These are phyloP conservation scores for Mirounga angustirostris DNA, from an alignment of 2,113 vertebrate genomes.

Conservation along the genomic window DNA sequence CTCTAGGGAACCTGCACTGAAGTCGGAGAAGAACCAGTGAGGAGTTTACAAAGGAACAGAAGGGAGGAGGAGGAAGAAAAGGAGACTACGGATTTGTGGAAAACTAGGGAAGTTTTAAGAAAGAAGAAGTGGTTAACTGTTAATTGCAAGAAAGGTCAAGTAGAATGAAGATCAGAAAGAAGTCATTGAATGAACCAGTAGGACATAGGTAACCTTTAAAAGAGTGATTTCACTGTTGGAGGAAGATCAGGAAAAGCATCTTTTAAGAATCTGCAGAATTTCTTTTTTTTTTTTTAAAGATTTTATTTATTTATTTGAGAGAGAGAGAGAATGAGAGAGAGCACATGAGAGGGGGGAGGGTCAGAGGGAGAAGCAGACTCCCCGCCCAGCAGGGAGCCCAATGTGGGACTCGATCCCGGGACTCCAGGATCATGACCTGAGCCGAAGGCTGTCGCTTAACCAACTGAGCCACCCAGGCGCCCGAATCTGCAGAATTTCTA, in stretches of 20 bases:
- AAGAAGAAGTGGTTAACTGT: conserved; percentile 19
- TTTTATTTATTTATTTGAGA: too few relatives aligned
- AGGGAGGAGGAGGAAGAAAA: background rate
- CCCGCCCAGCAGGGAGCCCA: too few relatives aligned
- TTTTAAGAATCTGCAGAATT: conserved; percentile 36
- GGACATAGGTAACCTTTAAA: background rate
- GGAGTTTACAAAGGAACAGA: background rate
- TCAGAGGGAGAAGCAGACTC: too few relatives aligned
- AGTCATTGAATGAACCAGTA: background rate
- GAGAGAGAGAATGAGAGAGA: too few relatives aligned
- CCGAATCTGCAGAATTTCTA: conserved; percentile 10
- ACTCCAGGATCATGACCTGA: too few relatives aligned
- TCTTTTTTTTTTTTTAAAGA: background rate
- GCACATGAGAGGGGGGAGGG: too few relatives aligned
- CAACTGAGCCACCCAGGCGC: too few relatives aligned
- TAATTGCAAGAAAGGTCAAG: conserved; percentile 18
- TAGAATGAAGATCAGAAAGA: conserved; percentile 10
- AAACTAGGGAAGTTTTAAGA: background rate
- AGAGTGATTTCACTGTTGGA: conserved; percentile 17
- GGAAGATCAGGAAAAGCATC: background rate
- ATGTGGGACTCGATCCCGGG: too few relatives aligned
- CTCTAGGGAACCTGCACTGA: background rate
- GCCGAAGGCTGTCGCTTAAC: too few relatives aligned
- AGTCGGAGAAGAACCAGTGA: background rate
- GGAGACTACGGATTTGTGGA: background rate